Base-by-base conservation (phyloP, 2,888 invertebrate genomes). In the Balanococcus diminutus region DNA sequence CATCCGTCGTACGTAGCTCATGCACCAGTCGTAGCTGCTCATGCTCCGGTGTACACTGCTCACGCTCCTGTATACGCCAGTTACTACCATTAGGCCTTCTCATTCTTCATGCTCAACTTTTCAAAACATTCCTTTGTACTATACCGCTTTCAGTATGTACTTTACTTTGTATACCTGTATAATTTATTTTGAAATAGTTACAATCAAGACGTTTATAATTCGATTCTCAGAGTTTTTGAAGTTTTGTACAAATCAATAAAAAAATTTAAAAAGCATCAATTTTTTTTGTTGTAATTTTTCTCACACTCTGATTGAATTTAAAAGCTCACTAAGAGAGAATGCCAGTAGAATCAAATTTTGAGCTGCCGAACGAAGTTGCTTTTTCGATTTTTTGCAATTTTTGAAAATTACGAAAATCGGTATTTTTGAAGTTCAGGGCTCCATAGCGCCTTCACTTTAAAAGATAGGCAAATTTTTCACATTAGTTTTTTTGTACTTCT, bases 1-100 rank as follows among this genome's bases (percentile, higher is more conserved):
- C 87, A 87, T 39, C 87, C 87, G 5, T 87, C 2, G 86, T 86
- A n/a, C n/a, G n/a, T n/a, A n/a, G n/a, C n/a, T n/a, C n/a, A n/a
- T n/a, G n/a, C n/a, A n/a, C n/a, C n/a, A n/a, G n/a, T n/a, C n/a
- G n/a, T n/a, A n/a, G n/a, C n/a, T n/a, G 86, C 86, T 51, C 86
- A 86, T 67, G 87, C 87, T 22, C 87, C 87, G 0, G 51, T 87
- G 86, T 86, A 72, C n/a, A 86, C 87, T n/a, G 84, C 87, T 31
- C 87, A 86, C 16, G 87, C 87, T 83, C 87, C 87, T 9, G 39
- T 87, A 11, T 87, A 85, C 46, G 28, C 83, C 32, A 83, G 83
- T 19, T 83, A 83, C 14, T 83, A 83, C 4, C 84, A 84, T 36
- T 84, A 42, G 28, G 22, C 9, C 19, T 28, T 25, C 25, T 25